These are phyloP conservation scores for Drosophila quadrilineata DNA, from an alignment of 1,140 invertebrate genomes.

Conservation along the genomic window DNA sequence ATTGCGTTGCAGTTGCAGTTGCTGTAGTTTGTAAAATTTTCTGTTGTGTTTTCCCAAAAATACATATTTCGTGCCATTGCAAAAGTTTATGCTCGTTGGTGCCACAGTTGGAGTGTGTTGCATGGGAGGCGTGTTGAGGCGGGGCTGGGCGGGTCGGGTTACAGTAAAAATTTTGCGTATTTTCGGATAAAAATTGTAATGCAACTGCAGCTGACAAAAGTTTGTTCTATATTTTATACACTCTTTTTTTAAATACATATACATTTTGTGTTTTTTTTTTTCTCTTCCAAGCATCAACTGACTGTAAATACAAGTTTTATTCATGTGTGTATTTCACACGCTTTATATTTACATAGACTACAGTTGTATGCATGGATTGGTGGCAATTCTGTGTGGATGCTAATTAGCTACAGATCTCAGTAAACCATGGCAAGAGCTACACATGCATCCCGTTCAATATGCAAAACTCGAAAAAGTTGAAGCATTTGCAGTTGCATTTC, in stretches of 20 bases:
- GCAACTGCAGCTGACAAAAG: constrained; percentile 33
- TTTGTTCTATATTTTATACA: too few species aligned
- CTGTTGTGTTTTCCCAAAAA: constrained; percentile 36
- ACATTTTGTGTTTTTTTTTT: too few species aligned
- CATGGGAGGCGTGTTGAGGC: too few species aligned
- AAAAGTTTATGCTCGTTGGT: constrained; percentile 32
- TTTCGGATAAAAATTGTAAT: constrained; percentile 56
- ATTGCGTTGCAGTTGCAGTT: constrained; percentile 18
- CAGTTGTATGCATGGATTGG: too few species aligned
- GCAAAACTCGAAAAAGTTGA: too few species aligned
- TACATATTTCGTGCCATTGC: constrained; percentile 22
- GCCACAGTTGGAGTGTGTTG: too few species aligned
- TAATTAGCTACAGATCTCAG: constrained; percentile 49
- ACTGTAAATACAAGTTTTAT: constrained; percentile 23
- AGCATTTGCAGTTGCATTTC: neutral
- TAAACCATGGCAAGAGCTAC: constrained; percentile 2
- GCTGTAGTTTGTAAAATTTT: constrained; percentile 43
- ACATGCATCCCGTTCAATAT: constrained; percentile 10
- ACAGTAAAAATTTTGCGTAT: constrained; percentile 46
- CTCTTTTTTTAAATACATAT: too few species aligned
- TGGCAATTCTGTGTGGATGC: constrained; percentile 28
- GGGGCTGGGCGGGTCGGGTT: neutral
- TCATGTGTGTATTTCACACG: neutral
- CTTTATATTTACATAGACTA: constrained; percentile 5
- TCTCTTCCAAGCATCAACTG: constrained; percentile 25